phyloP scores from a whole-genome alignment of 1,140 invertebrate species.

The Philaenus spumarius region DNA sequence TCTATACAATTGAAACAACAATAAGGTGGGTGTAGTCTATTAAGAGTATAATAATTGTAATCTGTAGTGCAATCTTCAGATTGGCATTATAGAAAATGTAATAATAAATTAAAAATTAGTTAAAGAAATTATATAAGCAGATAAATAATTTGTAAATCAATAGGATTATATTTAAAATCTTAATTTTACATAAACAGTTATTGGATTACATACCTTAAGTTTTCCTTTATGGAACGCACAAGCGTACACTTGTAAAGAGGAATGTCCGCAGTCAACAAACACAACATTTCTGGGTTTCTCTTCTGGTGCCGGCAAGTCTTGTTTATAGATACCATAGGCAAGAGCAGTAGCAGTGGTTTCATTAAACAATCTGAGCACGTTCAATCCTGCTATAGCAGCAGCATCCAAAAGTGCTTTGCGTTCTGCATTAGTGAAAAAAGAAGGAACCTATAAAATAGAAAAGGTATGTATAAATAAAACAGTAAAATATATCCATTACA shows the following conservation, averaged over 20 bases:
- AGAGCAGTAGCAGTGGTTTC: conserved; percentile 95
- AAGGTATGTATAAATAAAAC: too few species aligned
- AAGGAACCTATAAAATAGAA: conserved; percentile 57
- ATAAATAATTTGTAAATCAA: too few species aligned
- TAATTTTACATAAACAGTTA: too few species aligned
- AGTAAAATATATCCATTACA: too few species aligned
- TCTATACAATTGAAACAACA: too few species aligned
- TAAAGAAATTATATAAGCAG: too few species aligned
- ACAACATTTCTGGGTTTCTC: conserved; percentile 83
- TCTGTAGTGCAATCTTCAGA: too few species aligned
- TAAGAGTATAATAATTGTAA: too few species aligned
- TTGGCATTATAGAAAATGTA: too few species aligned
- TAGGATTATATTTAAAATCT: too few species aligned
- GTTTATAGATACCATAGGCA: conserved; percentile 95
- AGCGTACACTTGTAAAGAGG: conserved; percentile 73
- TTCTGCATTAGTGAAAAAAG: conserved; percentile 91
- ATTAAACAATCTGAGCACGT: conserved; percentile 92
- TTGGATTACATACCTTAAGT: conserved; percentile 59
- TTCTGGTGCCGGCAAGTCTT: conserved; percentile 81
- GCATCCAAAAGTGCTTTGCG: conserved; percentile 86
- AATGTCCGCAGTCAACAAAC: conserved; percentile 89
- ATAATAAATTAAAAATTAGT: too few species aligned
- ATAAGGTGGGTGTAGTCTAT: too few species aligned
- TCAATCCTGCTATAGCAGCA: conserved; percentile 79
- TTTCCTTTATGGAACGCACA: conserved; percentile 94